Conservation (phyloP, 2,797 vertebrate species). For the Taenioides sp. region DNA sequence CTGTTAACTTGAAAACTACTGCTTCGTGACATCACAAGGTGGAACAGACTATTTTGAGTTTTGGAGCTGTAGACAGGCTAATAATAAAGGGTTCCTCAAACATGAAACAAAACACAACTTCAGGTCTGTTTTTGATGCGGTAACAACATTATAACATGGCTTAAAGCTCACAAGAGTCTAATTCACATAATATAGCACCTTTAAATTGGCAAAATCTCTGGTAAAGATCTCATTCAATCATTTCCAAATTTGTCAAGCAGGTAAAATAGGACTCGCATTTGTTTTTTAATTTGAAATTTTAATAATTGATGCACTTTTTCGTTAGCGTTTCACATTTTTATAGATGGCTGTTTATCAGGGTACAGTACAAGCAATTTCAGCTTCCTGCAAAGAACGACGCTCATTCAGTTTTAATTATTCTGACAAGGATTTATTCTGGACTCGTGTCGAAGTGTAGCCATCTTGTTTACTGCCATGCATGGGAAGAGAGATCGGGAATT, state of each 20-base stretch:
- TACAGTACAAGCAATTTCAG: slow-evolving; percentile 23
- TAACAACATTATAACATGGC: no score
- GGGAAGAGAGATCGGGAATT: slow-evolving; percentile 8
- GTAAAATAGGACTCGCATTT: neutral
- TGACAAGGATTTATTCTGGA: slow-evolving; percentile 21
- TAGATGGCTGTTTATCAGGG: slow-evolving; percentile 23
- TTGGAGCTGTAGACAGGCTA: no score
- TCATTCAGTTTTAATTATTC: slow-evolving; percentile 52
- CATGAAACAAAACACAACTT: no score
- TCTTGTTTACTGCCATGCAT: slow-evolving; percentile 12
- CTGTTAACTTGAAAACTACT: no score
- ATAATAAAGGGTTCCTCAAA: no score
- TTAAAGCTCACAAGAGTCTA: no score
- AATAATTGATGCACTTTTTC: slow-evolving; percentile 17
- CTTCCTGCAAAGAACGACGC: slow-evolving; percentile 11
- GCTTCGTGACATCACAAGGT: no score
- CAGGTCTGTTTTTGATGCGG: no score
- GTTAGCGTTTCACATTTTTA: slow-evolving; percentile 7
- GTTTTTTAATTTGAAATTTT: slow-evolving; percentile 24
- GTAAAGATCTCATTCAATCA: no score
- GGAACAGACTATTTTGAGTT: no score
- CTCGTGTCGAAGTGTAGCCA: slow-evolving; percentile 12
- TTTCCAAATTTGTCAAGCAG: slow-evolving; percentile 39
- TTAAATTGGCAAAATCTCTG: slow-evolving; percentile 15
- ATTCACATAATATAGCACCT: no score